These are phyloP conservation scores for Rostratula benghalensis DNA, from an alignment of 2,113 vertebrate genomes.

Conservation along the genomic window DNA sequence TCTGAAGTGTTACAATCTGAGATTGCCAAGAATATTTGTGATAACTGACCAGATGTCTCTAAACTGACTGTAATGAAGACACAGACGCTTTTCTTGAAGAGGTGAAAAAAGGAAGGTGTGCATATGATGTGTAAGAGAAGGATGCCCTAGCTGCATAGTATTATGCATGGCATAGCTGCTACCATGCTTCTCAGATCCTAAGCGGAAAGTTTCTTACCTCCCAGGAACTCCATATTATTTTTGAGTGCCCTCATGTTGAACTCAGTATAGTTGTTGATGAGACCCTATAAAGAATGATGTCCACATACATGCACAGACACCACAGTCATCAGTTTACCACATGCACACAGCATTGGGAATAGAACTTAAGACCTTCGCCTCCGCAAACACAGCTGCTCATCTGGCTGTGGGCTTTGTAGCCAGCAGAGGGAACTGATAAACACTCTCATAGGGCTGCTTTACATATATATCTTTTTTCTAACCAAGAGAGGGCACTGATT, in stretches of 20 bases:
- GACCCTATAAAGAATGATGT: background rate
- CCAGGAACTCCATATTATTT: constrained; percentile 1
- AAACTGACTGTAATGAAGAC: background rate
- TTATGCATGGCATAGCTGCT: background rate
- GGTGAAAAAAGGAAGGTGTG: background rate
- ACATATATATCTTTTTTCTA: background rate
- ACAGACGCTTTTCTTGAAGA: background rate
- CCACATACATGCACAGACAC: constrained; percentile 32
- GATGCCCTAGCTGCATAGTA: background rate
- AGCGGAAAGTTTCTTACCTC: background rate
- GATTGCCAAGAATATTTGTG: background rate
- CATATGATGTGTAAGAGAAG: background rate
- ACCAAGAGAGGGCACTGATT: constrained; percentile 41
- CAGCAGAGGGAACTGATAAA: constrained; percentile 60
- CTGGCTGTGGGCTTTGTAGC: constrained; percentile 57
- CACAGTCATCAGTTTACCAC: constrained; percentile 47
- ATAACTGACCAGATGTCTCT: background rate
- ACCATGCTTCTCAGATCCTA: background rate
- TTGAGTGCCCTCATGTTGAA: constrained; percentile 39
- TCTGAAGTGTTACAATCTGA: background rate
- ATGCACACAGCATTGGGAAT: constrained; percentile 33
- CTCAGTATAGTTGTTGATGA: constrained; percentile 14
- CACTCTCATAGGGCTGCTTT: constrained; percentile 13
- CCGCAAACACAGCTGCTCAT: constrained; percentile 69
- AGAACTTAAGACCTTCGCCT: constrained; percentile 41